Evolutionary conservation across 2,797 vertebrate species (phyloP).

Genomic region (Alcedo quadribrachys): DNA sequence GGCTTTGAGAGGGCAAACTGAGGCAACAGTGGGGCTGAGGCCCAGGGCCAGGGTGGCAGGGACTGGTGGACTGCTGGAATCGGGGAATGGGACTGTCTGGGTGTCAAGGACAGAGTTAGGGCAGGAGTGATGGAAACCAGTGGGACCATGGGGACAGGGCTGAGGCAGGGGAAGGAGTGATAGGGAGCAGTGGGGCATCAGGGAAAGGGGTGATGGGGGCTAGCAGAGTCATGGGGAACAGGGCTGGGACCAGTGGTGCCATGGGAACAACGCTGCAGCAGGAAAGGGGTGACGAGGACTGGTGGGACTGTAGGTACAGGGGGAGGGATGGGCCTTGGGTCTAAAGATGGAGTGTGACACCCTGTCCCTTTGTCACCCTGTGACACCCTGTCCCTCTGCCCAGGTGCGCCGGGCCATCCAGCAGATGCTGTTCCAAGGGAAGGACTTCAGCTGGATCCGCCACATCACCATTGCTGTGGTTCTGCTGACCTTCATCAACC

Average conservation of each 20-base stretch:
- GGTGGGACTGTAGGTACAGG: neutral
- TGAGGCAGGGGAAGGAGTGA: neutral
- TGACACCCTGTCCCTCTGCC: neutral
- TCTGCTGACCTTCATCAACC: slow-evolving; percentile 90
- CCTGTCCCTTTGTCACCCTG: neutral
- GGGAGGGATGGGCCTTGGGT: neutral
- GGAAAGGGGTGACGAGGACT: neutral
- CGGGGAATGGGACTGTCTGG: neutral
- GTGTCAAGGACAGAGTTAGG: neutral
- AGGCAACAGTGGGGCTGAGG: neutral
- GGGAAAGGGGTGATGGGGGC: neutral
- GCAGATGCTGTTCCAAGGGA: slow-evolving; percentile 92
- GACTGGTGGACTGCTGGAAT: fast-evolving
- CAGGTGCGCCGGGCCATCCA: slow-evolving; percentile 96
- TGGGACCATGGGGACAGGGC: neutral
- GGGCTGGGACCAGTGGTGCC: neutral
- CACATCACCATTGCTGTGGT: slow-evolving; percentile 85
- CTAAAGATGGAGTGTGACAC: neutral
- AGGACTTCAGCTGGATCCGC: slow-evolving; percentile 92
- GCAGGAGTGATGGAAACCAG: neutral
- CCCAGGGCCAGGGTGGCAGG: neutral
- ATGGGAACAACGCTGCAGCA: neutral
- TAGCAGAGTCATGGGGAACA: fast-evolving
- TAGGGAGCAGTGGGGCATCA: too few relatives aligned
- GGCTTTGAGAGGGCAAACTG: neutral